Conservation (phyloP, 2,888 invertebrate genomes). For the Chrysolina americana region DNA sequence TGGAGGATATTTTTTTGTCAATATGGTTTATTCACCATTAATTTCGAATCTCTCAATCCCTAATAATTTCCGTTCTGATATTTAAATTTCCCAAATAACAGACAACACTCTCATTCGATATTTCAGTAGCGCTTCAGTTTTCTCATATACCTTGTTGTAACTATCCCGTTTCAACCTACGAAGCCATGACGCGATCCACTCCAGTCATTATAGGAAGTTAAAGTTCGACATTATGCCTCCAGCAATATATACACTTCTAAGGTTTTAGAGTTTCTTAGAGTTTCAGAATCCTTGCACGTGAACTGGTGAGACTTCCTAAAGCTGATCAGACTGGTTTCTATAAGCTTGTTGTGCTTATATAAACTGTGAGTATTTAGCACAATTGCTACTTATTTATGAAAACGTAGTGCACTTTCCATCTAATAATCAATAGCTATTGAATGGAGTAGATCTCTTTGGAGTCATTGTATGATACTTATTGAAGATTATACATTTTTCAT, state of each 20-base stretch:
- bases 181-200: background rate
- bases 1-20: no score
- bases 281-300: slow-evolving; percentile 5
- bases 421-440: background rate
- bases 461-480: no score
- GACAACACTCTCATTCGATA: background rate
- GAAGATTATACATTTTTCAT: no score
- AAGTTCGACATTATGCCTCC: background rate
- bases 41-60: no score
- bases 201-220: background rate
- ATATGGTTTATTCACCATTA: no score
- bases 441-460: no score
- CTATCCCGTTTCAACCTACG: background rate
- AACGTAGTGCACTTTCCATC: background rate
- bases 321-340: background rate
- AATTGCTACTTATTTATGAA: background rate
- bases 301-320: background rate
- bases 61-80: no score
- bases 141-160: background rate
- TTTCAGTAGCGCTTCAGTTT: background rate
- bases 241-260: slow-evolving; percentile 8
- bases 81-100: background rate
- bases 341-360: background rate
- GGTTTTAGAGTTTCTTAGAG: slow-evolving; percentile 4
- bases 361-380: background rate